phyloP scores from a whole-genome alignment of 1,140 invertebrate genomes.

The Euschistus heros region DNA sequence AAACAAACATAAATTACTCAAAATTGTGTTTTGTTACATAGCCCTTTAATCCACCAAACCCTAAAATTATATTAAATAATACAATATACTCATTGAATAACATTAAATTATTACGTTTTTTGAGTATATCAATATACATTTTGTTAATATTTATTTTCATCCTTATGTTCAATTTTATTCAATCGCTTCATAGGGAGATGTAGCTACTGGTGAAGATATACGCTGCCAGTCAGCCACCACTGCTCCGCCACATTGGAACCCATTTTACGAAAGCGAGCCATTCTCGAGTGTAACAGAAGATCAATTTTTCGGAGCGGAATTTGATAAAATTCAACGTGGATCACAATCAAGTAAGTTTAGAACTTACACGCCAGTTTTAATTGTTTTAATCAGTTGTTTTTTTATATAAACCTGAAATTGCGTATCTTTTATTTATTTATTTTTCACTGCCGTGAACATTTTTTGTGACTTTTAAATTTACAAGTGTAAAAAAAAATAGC shows the following conservation, averaged over 20 bases:
- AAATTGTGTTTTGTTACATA: no score
- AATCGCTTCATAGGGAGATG: constrained; percentile 22
- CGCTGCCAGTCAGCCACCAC: constrained; percentile 29
- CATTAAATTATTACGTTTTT: not conserved
- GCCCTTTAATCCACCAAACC: no score
- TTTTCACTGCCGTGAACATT: no score
- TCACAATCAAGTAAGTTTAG: constrained; percentile 74
- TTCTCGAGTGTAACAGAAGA: constrained; percentile 66
- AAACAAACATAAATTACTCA: no score
- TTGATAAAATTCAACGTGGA: constrained; percentile 69
- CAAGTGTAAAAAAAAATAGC: no score
- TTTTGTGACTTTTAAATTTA: no score
- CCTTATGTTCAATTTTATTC: not conserved
- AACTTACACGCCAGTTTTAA: no score
- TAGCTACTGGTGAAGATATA: constrained; percentile 21
- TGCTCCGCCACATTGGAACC: constrained; percentile 29
- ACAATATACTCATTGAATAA: not conserved
- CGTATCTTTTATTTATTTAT: no score
- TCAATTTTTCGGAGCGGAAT: constrained; percentile 75
- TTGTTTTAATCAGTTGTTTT: no score
- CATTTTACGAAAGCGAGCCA: constrained; percentile 27
- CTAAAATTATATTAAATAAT: no score
- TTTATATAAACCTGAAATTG: no score
- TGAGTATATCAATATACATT: not conserved
- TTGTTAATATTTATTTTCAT: not conserved